Percentiles rank a stretch among this genome's conserved stretches.
These are phyloP conservation scores for Neolamprologus fasciatus DNA, from an alignment of 2,113 vertebrate species.

Conservation along the genomic window DNA sequence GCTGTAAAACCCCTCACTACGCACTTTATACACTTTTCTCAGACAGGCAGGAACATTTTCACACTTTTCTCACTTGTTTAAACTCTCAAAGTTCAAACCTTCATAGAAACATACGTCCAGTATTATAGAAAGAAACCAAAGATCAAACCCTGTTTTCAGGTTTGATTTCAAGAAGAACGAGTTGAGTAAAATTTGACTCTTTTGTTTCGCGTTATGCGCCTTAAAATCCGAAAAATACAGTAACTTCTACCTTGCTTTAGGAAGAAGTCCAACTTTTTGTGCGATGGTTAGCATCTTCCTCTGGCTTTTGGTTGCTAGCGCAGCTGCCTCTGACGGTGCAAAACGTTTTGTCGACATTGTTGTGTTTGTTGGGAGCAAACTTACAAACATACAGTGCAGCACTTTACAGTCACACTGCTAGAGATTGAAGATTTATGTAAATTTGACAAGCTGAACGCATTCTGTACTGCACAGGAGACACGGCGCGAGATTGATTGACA, in stretches of 20 bases:
- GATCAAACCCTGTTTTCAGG: neutral
- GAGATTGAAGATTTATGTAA: too few species aligned
- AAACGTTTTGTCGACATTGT: neutral
- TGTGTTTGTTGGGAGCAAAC: too few species aligned
- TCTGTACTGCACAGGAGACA: neutral
- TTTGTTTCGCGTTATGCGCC: rapidly evolving
- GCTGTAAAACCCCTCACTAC: rapidly evolving
- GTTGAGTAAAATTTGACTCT: neutral
- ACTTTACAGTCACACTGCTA: too few species aligned
- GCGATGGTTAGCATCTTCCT: neutral
- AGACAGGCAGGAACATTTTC: neutral
- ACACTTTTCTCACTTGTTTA: neutral
- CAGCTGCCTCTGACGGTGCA: neutral
- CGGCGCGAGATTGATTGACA: neutral
- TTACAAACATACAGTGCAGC: rapidly evolving
- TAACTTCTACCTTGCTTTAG: neutral
- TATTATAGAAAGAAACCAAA: neutral
- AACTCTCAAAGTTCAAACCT: neutral
- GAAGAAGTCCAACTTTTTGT: neutral
- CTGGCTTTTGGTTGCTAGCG: neutral
- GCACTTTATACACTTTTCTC: neutral
- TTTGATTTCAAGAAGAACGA: neutral
- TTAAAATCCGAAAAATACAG: rapidly evolving
- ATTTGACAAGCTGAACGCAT: neutral
- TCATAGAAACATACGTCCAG: rapidly evolving